Conservation (phyloP, 2,797 vertebrate genomes). For the Dendrocincla fuliginosa region DNA sequence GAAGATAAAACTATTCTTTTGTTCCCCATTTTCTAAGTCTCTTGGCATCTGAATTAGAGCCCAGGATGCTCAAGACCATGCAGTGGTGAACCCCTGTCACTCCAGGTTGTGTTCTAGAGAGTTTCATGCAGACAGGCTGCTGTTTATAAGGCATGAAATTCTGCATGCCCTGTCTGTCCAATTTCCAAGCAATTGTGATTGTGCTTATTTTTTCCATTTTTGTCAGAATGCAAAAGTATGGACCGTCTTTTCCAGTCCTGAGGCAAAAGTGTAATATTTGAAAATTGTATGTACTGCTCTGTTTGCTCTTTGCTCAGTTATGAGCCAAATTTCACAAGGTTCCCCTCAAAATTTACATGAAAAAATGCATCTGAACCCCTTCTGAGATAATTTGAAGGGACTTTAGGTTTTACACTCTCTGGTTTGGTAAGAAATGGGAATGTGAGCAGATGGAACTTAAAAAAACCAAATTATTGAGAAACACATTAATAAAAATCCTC, state of each 20-base stretch:
- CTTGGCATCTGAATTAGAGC: constrained; percentile 15
- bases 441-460: not conserved
- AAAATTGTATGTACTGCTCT: not conserved
- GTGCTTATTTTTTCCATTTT: not conserved
- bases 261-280: not conserved
- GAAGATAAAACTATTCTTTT: not conserved
- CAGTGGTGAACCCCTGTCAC: not conserved
- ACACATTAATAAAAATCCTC: not conserved
- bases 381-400: not conserved
- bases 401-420: not conserved
- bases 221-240: not conserved
- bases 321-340: not conserved
- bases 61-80: not conserved
- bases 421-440: not conserved
- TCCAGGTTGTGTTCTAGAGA: not conserved
- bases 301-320: not conserved
- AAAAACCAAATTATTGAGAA: not conserved
- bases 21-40: not conserved
- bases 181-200: not conserved
- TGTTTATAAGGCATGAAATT: not conserved
- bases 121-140: not conserved
- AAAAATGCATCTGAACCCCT: not conserved
- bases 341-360: not conserved
- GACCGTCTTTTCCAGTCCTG: not conserved
- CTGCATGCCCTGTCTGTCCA: not conserved